Evolutionary conservation across 1,140 invertebrate genomes (phyloP).

Genomic region (Drosophila seguyi): DNA sequence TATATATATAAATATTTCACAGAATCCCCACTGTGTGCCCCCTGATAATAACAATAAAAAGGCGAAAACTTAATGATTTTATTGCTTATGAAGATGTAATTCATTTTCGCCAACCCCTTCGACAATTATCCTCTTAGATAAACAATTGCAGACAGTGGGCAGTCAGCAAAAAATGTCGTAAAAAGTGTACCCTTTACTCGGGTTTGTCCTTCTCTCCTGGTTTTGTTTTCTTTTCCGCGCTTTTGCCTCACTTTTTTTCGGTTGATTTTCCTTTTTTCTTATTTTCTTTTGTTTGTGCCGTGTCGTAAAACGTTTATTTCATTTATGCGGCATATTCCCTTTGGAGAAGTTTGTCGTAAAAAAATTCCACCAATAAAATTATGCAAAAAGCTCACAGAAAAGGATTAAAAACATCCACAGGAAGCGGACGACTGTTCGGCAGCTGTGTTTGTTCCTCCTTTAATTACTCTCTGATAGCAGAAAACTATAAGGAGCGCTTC

Average conservation of each 20-base stretch:
- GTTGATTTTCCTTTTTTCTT: constrained; percentile 51
- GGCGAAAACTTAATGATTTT: constrained; percentile 77
- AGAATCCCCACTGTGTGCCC: constrained; percentile 6
- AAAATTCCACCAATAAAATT: constrained; percentile 70
- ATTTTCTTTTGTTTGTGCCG: constrained; percentile 46
- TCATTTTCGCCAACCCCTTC: constrained; percentile 74
- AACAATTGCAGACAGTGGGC: constrained; percentile 69
- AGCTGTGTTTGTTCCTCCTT: constrained; percentile 68
- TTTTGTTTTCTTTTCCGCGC: constrained; percentile 74
- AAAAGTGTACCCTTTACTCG: constrained; percentile 46
- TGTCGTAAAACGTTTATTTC: constrained; percentile 82
- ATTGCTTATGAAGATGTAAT: constrained; percentile 83
- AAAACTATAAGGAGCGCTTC: constrained; percentile 60
- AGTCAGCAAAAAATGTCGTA: constrained; percentile 51
- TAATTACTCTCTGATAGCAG: constrained; percentile 72
- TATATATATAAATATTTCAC: constrained; percentile 4
- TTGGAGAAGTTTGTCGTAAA: constrained; percentile 71
- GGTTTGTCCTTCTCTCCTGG: constrained; percentile 16
- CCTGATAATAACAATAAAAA: constrained; percentile 62
- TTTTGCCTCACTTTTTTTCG: constrained; percentile 62
- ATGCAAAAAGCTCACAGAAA: constrained; percentile 65
- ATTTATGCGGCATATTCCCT: constrained; percentile 77
- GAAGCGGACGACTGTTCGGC: constrained; percentile 36
- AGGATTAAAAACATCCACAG: constrained; percentile 75
- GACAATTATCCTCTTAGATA: constrained; percentile 81